Conservation (phyloP, 2,797 vertebrate species). For the Decapterus maruadsi region DNA sequence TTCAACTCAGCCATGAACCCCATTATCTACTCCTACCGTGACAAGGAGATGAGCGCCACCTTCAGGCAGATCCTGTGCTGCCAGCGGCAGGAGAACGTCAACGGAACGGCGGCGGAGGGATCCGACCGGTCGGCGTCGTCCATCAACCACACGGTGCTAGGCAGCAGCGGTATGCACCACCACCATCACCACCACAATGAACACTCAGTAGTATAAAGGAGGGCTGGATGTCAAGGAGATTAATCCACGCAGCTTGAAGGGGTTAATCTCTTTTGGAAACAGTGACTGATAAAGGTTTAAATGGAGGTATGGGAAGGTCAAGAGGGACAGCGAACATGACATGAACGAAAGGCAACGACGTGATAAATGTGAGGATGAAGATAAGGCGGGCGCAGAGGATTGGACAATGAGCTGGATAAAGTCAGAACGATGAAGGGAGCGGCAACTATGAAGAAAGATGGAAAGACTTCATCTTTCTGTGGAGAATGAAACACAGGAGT, state of each 20-base stretch:
- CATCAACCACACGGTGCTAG: conserved; percentile 95
- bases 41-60: conserved; percentile 99
- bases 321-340: conserved; percentile 30
- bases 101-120: conserved; percentile 90
- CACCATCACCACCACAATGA: conserved; percentile 92
- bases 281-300: conserved; percentile 40
- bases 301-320: conserved; percentile 14
- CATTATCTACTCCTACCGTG: conserved; percentile 99
- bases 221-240: conserved; percentile 6
- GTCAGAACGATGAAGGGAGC: conserved; percentile 28
- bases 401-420: conserved; percentile 8
- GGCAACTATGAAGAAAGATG: conserved; percentile 42
- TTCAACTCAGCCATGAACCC: conserved; percentile 99
- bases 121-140: conserved; percentile 97
- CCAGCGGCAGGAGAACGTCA: conserved; percentile 92
- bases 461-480: conserved; percentile 38
- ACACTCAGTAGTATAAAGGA: conserved; percentile 93
- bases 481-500: conserved; percentile 50
- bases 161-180: conserved; percentile 76
- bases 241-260: conserved; percentile 16
- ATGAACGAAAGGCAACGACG: conserved; percentile 22
- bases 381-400: background rate
- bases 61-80: conserved; percentile 99
- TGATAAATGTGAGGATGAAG: conserved; percentile 16
- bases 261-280: conserved; percentile 43